These are phyloP conservation scores for Hydraecia micacea DNA, from an alignment of 2,888 invertebrate species.

Conservation along the genomic window DNA sequence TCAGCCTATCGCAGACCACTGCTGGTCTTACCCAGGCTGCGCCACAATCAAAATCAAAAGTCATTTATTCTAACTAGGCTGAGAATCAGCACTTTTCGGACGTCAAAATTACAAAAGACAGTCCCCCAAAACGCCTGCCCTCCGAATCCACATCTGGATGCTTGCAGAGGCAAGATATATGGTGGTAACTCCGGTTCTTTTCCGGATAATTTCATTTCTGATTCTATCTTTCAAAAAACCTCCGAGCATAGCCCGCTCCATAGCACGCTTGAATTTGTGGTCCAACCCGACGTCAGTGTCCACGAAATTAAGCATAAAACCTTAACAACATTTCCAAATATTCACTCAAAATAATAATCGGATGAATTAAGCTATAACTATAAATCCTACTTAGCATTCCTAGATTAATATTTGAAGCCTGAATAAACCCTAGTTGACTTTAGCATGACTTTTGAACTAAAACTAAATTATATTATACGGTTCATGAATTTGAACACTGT, in stretches of 20 bases:
- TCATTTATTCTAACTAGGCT: no score
- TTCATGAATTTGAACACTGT: slow-evolving; percentile 24
- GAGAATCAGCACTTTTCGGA: no score
- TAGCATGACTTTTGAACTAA: slow-evolving; percentile 53
- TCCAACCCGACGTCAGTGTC: not conserved
- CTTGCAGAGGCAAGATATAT: not conserved
- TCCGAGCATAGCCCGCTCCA: not conserved
- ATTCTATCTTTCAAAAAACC: not conserved
- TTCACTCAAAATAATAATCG: slow-evolving; percentile 8
- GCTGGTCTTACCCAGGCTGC: not conserved
- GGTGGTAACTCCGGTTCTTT: not conserved
- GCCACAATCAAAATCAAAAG: no score
- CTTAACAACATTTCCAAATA: slow-evolving; percentile 1
- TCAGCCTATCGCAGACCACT: not conserved
- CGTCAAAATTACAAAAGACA: no score
- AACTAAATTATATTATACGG: slow-evolving; percentile 40
- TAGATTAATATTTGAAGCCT: slow-evolving; percentile 45
- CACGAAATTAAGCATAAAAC: not conserved
- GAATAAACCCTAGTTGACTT: slow-evolving; percentile 41
- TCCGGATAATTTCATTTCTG: not conserved
- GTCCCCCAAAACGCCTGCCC: no score
- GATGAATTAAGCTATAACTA: not conserved
- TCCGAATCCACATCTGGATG: no score
- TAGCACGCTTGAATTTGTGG: not conserved
- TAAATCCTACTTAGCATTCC: slow-evolving; percentile 36